Percentiles rank a stretch among this genome's conserved stretches.
These are phyloP conservation scores for Python bivittatus DNA, from an alignment of 2,113 vertebrate species.

Conservation along the genomic window DNA sequence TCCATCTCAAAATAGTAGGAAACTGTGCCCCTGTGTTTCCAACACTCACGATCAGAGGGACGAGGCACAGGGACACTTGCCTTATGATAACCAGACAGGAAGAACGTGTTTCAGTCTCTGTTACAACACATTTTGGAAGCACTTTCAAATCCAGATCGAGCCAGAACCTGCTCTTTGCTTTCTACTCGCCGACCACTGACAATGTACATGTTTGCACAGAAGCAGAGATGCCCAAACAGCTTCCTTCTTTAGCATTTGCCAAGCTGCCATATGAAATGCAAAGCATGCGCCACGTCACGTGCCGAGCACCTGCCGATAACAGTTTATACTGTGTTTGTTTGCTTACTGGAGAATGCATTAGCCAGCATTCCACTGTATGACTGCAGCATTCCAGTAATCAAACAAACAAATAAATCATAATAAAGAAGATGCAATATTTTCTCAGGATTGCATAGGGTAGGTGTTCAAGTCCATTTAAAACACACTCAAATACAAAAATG, in stretches of 20 bases:
- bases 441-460: not conserved
- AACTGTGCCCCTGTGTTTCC: not conserved
- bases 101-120: not conserved
- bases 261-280: not conserved
- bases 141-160: not conserved
- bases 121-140: not conserved
- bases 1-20: too few species aligned
- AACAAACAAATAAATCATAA: not conserved
- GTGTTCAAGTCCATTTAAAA: not conserved
- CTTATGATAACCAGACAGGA: not conserved
- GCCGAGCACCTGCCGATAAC: not conserved
- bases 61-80: not conserved
- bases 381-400: not conserved
- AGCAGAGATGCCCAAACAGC: not conserved
- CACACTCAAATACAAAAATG: not conserved
- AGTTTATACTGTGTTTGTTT: not conserved
- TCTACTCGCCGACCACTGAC: not conserved
- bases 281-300: not conserved
- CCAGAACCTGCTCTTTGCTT: not conserved
- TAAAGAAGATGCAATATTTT: not conserved
- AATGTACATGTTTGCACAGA: too few species aligned
- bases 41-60: not conserved
- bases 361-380: not conserved
- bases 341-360: not conserved
- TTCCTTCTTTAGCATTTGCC: not conserved